Base-by-base conservation (phyloP, 2,888 invertebrate species). In the Dorcus hopei region DNA sequence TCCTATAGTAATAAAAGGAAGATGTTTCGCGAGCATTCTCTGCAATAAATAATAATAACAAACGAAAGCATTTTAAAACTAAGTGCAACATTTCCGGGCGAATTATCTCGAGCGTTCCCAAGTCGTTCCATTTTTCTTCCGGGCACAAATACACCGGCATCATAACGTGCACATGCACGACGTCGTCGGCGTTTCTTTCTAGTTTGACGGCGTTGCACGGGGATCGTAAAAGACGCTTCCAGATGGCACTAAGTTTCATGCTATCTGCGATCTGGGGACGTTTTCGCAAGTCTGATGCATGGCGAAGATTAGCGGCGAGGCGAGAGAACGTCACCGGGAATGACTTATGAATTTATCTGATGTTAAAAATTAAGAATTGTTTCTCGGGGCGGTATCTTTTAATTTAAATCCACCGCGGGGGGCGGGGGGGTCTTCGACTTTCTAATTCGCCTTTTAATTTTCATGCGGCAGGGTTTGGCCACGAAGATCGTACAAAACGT, bases 321-420 rank as follows among this genome's bases (percentile, higher is more conserved):
- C 55, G 49, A 50, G 54, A 54, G 40, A 38, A 48, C 33, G 42
- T 16, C 61, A 49, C 33, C 54, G 49, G 23, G 54, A 58, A 62
- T 63, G 65, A 63, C 60, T 65, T 65, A 63, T 57, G 61, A 54
- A 43, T 47, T 61, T 62, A 62, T 61, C 64, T 60, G 64, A 64
- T 62, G 61, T 53, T 58, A 56, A 56, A 62, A 64, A 64, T 64
- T 64, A 64, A 62, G 64, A 64, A 62, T 58, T 58, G 58, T 63
- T 63, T 61, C 59, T 49, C 54, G 49, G 49, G 33, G 50, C 52
- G 60, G 47, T 59, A 59, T 59, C 64, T 64, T 64, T 64, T 64
- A 64, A 64, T 64, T 64, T 62, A 62, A 58, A 51, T 53, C 39
- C 43, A n/a, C 19, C 19, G 19, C 2, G 1, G 19, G 2, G 2